phyloP scores from a whole-genome alignment of 2,888 invertebrate species.

The Euzetes globulus region DNA sequence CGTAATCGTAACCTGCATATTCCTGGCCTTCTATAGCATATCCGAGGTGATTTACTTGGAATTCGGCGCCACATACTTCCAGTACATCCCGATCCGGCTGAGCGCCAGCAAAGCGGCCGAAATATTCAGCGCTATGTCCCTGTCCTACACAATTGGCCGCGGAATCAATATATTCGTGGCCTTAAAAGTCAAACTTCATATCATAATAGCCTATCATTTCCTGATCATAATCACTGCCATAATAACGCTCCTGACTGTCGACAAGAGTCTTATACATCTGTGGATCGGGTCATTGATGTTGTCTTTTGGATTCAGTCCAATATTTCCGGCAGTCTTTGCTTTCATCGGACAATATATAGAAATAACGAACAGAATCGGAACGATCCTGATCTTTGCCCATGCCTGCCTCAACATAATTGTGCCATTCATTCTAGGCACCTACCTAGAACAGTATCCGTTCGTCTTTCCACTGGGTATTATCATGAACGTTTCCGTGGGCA shows the following conservation, averaged over 20 bases:
- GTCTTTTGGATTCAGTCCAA: background rate
- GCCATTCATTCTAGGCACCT: too few relatives aligned
- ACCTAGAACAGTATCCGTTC: too few relatives aligned
- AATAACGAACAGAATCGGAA: background rate
- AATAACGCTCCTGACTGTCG: background rate
- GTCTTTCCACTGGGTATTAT: background rate
- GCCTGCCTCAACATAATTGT: too few relatives aligned
- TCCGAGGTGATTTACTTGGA: conserved; percentile 16
- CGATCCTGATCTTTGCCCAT: too few relatives aligned
- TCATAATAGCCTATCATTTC: conserved; percentile 13
- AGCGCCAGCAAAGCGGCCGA: background rate
- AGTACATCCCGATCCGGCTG: background rate
- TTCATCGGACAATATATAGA: background rate
- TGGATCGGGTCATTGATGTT: background rate
- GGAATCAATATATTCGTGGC: conserved; percentile 23
- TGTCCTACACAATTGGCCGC: conserved; percentile 3
- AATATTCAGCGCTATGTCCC: background rate
- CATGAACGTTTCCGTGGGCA: background rate
- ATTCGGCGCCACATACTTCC: conserved; percentile 7
- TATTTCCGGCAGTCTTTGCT: conserved; percentile 14
- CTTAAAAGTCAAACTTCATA: background rate
- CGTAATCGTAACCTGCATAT: background rate
- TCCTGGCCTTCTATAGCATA: background rate
- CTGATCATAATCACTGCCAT: background rate
- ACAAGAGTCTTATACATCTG: background rate